A percentile compares a stretch with the other conserved stretches of the same genome.
Conservation (phyloP, 2,113 vertebrate genomes). For the Nerophis ophidion region DNA sequence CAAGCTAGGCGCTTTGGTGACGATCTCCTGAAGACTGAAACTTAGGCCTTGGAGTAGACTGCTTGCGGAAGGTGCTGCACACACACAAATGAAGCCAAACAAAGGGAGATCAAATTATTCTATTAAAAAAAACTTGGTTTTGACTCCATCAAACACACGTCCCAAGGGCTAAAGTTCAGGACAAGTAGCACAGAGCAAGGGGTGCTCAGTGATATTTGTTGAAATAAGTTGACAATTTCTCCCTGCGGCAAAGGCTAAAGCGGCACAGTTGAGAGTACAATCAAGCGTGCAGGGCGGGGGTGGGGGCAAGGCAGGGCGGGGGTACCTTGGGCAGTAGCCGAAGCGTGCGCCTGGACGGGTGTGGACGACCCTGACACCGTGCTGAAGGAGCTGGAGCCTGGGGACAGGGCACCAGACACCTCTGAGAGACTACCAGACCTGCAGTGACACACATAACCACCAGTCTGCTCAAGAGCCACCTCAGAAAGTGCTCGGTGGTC, state of each 20-base stretch:
- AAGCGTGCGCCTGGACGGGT: constrained; percentile 69
- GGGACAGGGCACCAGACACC: constrained; percentile 69
- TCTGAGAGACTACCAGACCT: constrained; percentile 72
- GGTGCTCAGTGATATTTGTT: constrained; percentile 52
- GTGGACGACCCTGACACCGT: constrained; percentile 71
- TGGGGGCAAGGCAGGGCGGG: constrained; percentile 54
- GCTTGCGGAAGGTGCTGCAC: constrained; percentile 87
- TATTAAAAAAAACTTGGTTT: not conserved
- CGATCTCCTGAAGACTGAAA: constrained; percentile 96
- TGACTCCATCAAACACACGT: constrained; percentile 14
- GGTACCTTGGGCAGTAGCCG: constrained; percentile 81
- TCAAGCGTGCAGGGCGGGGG: constrained; percentile 53
- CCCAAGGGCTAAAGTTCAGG: constrained; percentile 33
- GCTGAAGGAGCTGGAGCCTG: constrained; percentile 78
- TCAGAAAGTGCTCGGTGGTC: constrained; percentile 45
- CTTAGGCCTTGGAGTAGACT: constrained; percentile 95
- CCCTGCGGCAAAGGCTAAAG: constrained; percentile 26
- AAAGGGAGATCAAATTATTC: not conserved
- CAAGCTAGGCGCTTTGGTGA: constrained; percentile 79
- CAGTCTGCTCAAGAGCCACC: constrained; percentile 63
- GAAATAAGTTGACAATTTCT: constrained; percentile 23
- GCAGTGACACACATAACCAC: constrained; percentile 72
- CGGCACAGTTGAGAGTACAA: constrained; percentile 42
- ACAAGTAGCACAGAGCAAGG: constrained; percentile 44
- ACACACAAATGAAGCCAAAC: constrained; percentile 20